These are phyloP conservation scores for Hypena proboscidalis DNA, from an alignment of 2,888 invertebrate species.

Conservation along the genomic window DNA sequence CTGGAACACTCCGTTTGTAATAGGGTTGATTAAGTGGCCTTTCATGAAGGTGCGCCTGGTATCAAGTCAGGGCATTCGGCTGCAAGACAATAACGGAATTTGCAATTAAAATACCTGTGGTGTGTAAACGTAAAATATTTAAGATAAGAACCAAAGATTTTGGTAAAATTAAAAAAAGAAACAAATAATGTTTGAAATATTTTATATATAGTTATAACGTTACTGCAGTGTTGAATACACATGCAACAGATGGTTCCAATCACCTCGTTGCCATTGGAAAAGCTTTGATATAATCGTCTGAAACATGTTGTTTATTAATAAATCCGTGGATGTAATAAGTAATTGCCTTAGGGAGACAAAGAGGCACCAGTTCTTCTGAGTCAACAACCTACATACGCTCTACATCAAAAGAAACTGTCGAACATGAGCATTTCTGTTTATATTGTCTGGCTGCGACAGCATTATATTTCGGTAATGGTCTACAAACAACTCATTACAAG, in stretches of 20 bases:
- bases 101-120: not conserved
- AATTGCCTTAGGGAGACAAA: not conserved
- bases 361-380: not conserved
- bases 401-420: conserved; percentile 4
- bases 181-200: too few relatives aligned
- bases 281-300: too few relatives aligned
- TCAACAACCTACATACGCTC: not conserved
- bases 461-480: conserved; percentile 37
- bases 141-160: too few relatives aligned
- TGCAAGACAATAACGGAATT: not conserved
- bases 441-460: conserved; percentile 17
- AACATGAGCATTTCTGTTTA: not conserved
- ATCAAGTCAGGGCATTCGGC: not conserved
- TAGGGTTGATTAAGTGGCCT: too few relatives aligned
- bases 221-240: not conserved
- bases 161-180: too few relatives aligned
- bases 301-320: too few relatives aligned
- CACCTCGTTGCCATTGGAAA: not conserved
- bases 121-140: not conserved
- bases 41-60: too few relatives aligned
- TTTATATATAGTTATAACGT: too few relatives aligned
- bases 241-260: not conserved
- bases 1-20: too few relatives aligned
- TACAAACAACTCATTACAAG: conserved; percentile 38
- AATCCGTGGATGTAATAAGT: too few relatives aligned